phyloP scores from a whole-genome alignment of 2,797 vertebrate genomes.

The Cercopithecus neglectus region DNA sequence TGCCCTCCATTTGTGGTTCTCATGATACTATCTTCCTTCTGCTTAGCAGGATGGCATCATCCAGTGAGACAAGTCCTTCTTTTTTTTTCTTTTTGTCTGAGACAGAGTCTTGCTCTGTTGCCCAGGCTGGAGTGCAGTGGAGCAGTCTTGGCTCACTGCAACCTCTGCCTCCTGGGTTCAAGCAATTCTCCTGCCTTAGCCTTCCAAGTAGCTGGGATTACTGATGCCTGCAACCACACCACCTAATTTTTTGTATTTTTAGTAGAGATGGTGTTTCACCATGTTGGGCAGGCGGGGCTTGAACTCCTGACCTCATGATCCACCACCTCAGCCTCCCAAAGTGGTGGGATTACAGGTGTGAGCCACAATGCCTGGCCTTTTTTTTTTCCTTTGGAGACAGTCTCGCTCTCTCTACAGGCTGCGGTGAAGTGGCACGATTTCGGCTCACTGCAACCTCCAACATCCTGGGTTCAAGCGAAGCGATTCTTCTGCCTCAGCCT shows the following conservation, averaged over 20 bases:
- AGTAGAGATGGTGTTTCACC: background rate
- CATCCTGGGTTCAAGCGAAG: background rate
- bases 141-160: no score
- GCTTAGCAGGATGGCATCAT: background rate
- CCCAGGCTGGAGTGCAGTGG: no score
- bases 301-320: background rate
- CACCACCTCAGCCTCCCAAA: background rate
- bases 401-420: background rate
- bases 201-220: no score
- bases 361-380: background rate
- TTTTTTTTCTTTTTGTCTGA: background rate
- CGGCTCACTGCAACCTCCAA: background rate
- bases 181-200: no score
- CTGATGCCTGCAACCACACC: background rate
- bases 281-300: background rate
- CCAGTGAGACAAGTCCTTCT: background rate
- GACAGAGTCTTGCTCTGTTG: no score
- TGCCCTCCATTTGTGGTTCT: background rate
- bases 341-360: background rate
- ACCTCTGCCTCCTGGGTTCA: no score
- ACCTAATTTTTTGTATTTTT: background rate
- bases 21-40: background rate
- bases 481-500: background rate
- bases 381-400: background rate
- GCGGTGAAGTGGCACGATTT: background rate